A percentile compares a stretch with the other conserved stretches of the same genome.
Evolutionary conservation across 2,797 vertebrate species (phyloP).

Genomic region (Eremophila alpestris): DNA sequence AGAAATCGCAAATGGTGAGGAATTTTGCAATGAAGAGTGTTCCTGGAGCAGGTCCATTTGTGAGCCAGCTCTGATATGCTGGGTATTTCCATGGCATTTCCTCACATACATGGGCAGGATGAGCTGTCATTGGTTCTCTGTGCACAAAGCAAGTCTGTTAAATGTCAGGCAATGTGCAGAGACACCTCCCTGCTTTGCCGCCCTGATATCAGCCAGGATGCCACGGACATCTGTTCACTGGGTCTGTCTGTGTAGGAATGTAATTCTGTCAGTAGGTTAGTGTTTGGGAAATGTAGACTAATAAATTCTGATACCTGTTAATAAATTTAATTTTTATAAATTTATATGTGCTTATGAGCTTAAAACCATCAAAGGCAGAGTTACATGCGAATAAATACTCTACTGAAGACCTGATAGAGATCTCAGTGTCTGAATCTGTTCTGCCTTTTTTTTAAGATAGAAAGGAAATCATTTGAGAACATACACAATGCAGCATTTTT

Average conservation of each 20-base stretch:
- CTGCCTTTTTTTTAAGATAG: neutral
- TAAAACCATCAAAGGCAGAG: neutral
- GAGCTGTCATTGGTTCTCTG: neutral
- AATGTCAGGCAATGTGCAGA: neutral
- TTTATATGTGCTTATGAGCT: neutral
- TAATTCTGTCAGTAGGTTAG: neutral
- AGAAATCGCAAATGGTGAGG: neutral
- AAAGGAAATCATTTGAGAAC: neutral
- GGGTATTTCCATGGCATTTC: neutral
- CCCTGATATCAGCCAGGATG: neutral
- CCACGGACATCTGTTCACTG: neutral
- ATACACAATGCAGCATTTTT: neutral
- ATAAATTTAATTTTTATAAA: neutral
- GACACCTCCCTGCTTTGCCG: neutral
- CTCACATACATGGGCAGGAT: neutral
- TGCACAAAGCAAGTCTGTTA: rapidly evolving
- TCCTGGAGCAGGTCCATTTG: neutral
- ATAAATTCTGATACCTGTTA: neutral
- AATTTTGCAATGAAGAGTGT: neutral
- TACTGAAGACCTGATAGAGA: neutral
- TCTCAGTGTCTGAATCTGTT: neutral
- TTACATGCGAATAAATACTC: neutral
- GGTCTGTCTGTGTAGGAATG: neutral
- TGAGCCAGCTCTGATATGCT: neutral
- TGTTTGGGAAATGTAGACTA: neutral